phyloP scores from a whole-genome alignment of 2,888 invertebrate species.

The Chrysolina americana region DNA sequence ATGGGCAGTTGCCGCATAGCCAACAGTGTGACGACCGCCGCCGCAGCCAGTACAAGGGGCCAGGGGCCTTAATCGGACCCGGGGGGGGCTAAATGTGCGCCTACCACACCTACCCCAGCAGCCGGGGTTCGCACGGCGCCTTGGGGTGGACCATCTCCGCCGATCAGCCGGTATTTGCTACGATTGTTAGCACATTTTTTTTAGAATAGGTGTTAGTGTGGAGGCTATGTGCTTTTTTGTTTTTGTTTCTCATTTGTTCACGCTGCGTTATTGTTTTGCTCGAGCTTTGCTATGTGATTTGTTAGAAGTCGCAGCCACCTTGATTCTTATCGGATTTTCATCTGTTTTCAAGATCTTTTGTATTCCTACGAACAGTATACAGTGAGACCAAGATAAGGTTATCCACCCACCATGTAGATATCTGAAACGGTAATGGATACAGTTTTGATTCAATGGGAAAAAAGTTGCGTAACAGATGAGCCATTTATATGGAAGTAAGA shows the following conservation, averaged over 20 bases:
- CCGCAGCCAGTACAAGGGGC: not conserved
- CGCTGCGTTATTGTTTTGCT: not conserved
- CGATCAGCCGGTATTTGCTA: constrained; percentile 51
- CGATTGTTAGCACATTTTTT: constrained; percentile 49
- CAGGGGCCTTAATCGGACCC: constrained; percentile 16
- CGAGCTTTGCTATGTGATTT: not conserved
- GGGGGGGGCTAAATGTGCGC: constrained; percentile 64
- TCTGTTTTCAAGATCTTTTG: too few relatives aligned
- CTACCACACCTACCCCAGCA: constrained; percentile 69
- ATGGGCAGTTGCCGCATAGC: constrained; percentile 23
- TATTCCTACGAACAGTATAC: too few relatives aligned
- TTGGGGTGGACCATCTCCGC: constrained; percentile 66
- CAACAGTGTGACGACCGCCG: constrained; percentile 11
- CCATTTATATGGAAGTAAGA: too few relatives aligned
- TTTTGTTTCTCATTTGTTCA: constrained; percentile 4
- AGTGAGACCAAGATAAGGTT: too few relatives aligned
- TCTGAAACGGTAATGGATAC: too few relatives aligned
- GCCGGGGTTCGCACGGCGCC: constrained; percentile 65
- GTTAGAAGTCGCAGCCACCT: not conserved
- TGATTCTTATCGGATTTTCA: too few relatives aligned
- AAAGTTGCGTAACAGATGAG: too few relatives aligned
- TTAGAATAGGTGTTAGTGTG: constrained; percentile 36
- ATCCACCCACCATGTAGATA: too few relatives aligned
- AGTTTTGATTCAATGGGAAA: too few relatives aligned
- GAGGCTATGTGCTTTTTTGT: constrained; percentile 11